Evolutionary conservation across 2,797 vertebrate genomes (phyloP), one percentile per base, ranked within the genome.

Genomic region (Antennarius maculatus): DNA sequence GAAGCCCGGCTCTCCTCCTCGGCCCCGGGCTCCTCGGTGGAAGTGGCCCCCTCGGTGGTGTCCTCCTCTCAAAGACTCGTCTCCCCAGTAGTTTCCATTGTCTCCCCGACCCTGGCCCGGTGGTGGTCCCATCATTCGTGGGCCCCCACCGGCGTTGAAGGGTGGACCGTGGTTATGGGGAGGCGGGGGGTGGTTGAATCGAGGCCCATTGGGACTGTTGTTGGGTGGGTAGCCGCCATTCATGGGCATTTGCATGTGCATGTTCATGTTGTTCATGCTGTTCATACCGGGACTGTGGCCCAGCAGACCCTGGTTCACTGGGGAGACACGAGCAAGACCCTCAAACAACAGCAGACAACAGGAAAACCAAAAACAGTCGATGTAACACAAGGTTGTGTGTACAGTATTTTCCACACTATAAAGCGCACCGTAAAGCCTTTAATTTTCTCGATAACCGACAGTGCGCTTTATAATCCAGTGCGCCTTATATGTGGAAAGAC

Each of bases 191-290:
- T 92, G 93, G 61, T 82, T 88, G 65, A 94, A 98, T 62, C 96
- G 96, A 51, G 95, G 96, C 50, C 92, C 94, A 0, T 89, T 91
- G 0, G 95, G 96, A 0, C 94, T 91, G 55, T 86, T 90, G 83
- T 90, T 94, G 0, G 95, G 95, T 0, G 96, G 96, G 79, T 94
- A 98, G 51, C 95, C 95, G 0, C 95, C 95, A 2, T 97, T 97
- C 91, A 95, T 94, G 58, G 92, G 93, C 90, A 93, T 93, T 48
- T 80, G 90, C 92, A 94, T 92, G 78, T 91, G 92, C 92, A 94
- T 91, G 82, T 91, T 91, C 86, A 93, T 92, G 74, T 83, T 91
- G 80, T 86, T 89, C 82, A 86, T 77, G 17, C 79, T 92, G 73
- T 89, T 90, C 84, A 88, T 83, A 28, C 75, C 88, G 1, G 96